Percentiles rank a stretch among this genome's conserved stretches.
phyloP scores from a whole-genome alignment of 2,888 invertebrate genomes.

The Melinopterus prodromus region DNA sequence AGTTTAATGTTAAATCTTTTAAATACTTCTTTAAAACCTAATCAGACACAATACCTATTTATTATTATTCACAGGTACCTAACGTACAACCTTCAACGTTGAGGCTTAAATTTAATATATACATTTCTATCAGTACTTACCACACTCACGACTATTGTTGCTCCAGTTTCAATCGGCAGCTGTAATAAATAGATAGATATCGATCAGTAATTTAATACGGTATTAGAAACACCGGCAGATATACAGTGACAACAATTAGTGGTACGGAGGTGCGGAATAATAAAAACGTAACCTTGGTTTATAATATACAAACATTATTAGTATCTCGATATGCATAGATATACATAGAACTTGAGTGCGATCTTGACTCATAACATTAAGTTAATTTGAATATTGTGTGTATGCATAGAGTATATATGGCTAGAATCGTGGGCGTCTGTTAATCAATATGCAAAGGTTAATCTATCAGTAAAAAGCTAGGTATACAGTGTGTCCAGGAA shows the following conservation, averaged over 20 bases:
- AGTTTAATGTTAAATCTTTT: too few relatives aligned
- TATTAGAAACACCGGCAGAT: neutral
- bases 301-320: neutral
- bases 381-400: neutral
- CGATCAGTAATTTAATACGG: neutral
- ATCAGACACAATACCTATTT: too few relatives aligned
- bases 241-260: neutral
- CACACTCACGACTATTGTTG: neutral
- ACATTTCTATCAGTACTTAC: neutral
- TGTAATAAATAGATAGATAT: neutral
- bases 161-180: neutral
- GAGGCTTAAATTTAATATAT: too few relatives aligned
- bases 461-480: too few relatives aligned
- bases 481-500: too few relatives aligned
- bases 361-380: neutral
- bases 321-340: neutral
- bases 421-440: neutral
- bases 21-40: too few relatives aligned
- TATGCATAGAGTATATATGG: neutral
- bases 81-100: too few relatives aligned
- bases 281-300: neutral
- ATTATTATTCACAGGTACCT: too few relatives aligned
- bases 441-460: neutral
- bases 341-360: neutral
- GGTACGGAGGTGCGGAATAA: neutral